Evolutionary conservation across 2,113 vertebrate genomes (phyloP), one percentile per base, ranked within the genome.

Genomic region (Rhinolophus ferrumequinum): DNA sequence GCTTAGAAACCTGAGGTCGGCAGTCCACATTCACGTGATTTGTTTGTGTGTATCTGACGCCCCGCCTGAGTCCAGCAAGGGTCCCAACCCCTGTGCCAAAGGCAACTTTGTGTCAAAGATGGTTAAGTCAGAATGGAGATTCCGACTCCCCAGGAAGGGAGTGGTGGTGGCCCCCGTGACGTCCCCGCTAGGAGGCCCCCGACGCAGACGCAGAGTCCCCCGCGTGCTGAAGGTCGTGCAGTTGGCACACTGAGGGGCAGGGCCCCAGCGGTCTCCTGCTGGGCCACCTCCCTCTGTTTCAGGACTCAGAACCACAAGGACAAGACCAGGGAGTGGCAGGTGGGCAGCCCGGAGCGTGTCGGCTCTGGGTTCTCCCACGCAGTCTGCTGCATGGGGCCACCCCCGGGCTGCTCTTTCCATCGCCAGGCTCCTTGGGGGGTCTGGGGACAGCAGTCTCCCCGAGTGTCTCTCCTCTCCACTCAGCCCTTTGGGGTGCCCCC

Each of bases 201-300:
- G 0, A 0, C 24, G 5, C 0, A 30, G 0, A 0, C 24, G 5
- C 0, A 30, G 5, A 41, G 9, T 21, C 9, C 35, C 10, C 3
- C 10, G 33, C 28, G 1, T 0, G 15, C 62, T 1, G 1, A 64
- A 81, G 54, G 72, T 24, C 6, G 0, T 6, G 21, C 7, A 0
- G 5, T 8, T 2, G 21, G 5, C 4, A 14, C 22, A 3, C 69
- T 7, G 24, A 5, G 16, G 16, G 35, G 52, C 8, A 12, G 62
- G 15, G 76, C 12, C n/a, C 14, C n/a, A 22, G 67, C 1, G 0
- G 2, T 70, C 18, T 15, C 72, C 50, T 33, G 41, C 52, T 44
- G 62, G 26, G 38, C 30, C 22, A 4, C 8, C 1, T 58, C 54
- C 11, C n/a, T 47, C 24, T 73, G 64, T 60, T 6, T 80, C 33